Base-by-base conservation (phyloP, 2,888 invertebrate genomes). In the Eledona agricola region DNA sequence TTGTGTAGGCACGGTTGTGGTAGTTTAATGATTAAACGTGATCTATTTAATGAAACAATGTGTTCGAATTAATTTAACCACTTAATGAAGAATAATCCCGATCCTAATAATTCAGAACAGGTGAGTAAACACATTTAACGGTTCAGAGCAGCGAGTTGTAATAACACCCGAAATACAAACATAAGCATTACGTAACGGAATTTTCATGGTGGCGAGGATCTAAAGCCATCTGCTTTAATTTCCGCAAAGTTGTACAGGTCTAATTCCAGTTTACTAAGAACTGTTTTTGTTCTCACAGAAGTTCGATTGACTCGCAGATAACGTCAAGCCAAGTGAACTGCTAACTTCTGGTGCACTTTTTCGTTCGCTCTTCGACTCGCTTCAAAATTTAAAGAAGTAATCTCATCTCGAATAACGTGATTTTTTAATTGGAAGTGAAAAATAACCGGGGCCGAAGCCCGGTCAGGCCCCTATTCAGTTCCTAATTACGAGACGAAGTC, bases 261-360 rank as follows among this genome's bases (percentile, higher is more conserved):
- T 59, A 59, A 62, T 62, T 60, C 51, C 59, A 59, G 51, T 59
- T 59, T 54, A 32, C 51, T 47, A 40, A 50, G 49, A 50, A 50
- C 40, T 50, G 58, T 60, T 64, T 64, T 63, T 63, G 61, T 62
- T 59, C 59, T 58, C 28, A 51, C 55, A 59, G 60, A 63, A 63
- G 58, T 63, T 63, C 59, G 60, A 63, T 62, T 60, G 60, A 61
- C 61, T 63, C 54, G 38, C 19, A 52, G 59, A 63, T 62, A 64
- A 64, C 60, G 62, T 57, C 62, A 56, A 51, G 58, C 60, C 56
- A 58, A 61, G 60, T 60, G 59, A 56, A 55, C 55, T 60, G 59
- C 50, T 54, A 57, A 53, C 57, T 57, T 55, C 51, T 37, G 43
- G 15, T 60, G 59, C 55, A 52, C 54, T 57, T 54, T 59, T 57